Conservation (phyloP, 2,797 vertebrate species). For the Pseudocheirus occidentalis region DNA sequence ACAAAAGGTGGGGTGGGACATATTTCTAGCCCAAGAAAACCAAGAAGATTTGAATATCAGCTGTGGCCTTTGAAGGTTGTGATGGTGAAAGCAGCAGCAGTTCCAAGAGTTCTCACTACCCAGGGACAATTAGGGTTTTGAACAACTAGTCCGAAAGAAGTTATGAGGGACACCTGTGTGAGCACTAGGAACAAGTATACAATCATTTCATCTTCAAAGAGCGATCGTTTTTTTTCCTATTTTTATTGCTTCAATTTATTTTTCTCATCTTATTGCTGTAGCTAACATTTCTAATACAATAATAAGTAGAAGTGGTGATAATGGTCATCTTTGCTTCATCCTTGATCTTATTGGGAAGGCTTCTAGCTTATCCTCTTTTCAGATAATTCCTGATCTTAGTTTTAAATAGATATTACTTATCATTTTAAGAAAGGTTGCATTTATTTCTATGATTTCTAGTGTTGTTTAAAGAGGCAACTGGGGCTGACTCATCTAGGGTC, state of each 20-base stretch:
- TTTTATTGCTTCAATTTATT: background rate
- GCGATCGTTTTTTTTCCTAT: background rate
- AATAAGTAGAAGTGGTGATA: background rate
- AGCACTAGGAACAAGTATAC: background rate
- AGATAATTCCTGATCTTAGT: background rate
- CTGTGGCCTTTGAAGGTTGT: background rate
- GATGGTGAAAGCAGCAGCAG: background rate
- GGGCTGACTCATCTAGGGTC: background rate
- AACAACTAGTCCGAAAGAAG: background rate
- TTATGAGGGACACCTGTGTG: background rate
- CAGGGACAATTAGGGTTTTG: background rate
- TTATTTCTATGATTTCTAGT: background rate
- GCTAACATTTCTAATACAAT: background rate
- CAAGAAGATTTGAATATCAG: background rate
- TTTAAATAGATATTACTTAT: background rate
- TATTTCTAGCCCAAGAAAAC: too few relatives aligned
- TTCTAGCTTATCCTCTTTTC: background rate
- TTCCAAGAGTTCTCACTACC: background rate
- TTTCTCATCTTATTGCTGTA: background rate
- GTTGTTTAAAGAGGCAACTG: background rate
- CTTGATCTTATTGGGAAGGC: background rate
- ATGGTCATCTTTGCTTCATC: background rate
- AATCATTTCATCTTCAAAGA: background rate
- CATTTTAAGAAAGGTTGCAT: too few relatives aligned
- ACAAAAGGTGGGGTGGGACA: too few relatives aligned